Conservation (phyloP, 1,140 invertebrate genomes). For the Procambarus virginalis region DNA sequence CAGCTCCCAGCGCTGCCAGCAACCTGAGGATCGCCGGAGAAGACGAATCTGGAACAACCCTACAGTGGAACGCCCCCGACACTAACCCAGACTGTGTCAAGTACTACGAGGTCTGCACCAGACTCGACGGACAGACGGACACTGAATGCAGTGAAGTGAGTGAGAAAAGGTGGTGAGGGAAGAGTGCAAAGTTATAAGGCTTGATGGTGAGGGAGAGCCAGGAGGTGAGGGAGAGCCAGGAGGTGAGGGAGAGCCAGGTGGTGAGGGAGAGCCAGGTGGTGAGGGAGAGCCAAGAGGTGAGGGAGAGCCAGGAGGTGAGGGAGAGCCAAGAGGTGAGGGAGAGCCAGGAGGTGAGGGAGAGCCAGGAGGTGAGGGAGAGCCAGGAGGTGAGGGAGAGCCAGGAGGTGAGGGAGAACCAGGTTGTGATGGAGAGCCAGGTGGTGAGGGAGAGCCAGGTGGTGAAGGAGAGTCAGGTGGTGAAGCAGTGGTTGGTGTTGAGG, state of each 20-base stretch:
- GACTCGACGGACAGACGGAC: constrained; percentile 3
- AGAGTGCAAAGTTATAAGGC: background rate
- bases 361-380: no score
- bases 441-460: background rate
- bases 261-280: no score
- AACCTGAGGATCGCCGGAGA: background rate
- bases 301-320: no score
- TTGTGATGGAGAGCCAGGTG: background rate
- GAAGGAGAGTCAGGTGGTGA: background rate
- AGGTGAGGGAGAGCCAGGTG: no score
- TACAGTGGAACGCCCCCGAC: constrained; percentile 12
- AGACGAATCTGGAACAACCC: background rate
- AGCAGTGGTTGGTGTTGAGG: no score
- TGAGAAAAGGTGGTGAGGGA: background rate
- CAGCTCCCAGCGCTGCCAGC: constrained; percentile 20
- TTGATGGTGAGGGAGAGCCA: no score
- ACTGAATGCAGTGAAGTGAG: background rate
- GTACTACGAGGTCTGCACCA: constrained; percentile 15
- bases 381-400: no score
- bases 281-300: no score
- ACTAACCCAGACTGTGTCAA: constrained; percentile 14
- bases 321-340: no score
- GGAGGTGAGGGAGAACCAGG: no score
- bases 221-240: no score
- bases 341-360: no score